A percentile compares a stretch with the other conserved stretches of the same genome.
These are phyloP conservation scores for Aspiorhynchus laticeps DNA, from an alignment of 2,113 vertebrate species.

Conservation along the genomic window DNA sequence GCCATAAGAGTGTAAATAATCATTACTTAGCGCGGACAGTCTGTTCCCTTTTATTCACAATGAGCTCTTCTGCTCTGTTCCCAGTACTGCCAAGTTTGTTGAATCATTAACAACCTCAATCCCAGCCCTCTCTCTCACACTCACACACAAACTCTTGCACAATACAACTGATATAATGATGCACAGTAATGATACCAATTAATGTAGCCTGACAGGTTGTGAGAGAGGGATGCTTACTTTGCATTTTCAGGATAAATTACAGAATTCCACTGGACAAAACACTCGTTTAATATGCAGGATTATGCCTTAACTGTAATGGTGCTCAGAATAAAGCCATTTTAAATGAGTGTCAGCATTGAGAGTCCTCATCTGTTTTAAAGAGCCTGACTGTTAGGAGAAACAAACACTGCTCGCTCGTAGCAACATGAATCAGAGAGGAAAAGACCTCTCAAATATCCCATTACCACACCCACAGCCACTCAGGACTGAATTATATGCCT, in stretches of 20 bases:
- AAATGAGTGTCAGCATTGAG: conserved; percentile 12
- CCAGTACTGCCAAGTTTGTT: conserved; percentile 23
- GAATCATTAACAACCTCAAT: conserved; percentile 17
- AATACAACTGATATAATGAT: conserved; percentile 12
- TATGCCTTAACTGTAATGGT: background rate
- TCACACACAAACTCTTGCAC: background rate
- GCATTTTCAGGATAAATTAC: background rate
- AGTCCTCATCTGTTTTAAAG: background rate
- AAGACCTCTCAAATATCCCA: conserved; percentile 51
- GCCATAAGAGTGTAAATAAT: background rate
- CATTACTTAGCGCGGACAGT: conserved; percentile 16
- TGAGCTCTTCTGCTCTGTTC: conserved; percentile 22
- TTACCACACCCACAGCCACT: conserved; percentile 6
- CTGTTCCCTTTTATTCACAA: conserved; percentile 29
- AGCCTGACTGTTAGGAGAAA: conserved; percentile 20
- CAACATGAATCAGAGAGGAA: conserved; percentile 48
- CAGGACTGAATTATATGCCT: conserved; percentile 61
- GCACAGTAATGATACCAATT: conserved; percentile 7
- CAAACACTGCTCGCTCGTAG: conserved; percentile 9
- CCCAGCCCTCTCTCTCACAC: background rate
- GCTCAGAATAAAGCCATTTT: background rate
- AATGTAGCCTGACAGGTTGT: background rate
- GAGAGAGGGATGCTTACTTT: background rate
- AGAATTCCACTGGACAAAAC: background rate
- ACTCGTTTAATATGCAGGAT: conserved; percentile 7